Evolutionary conservation across 2,113 vertebrate species (phyloP), one percentile per base, ranked within the genome.

Genomic region (Bostrychus sinensis): DNA sequence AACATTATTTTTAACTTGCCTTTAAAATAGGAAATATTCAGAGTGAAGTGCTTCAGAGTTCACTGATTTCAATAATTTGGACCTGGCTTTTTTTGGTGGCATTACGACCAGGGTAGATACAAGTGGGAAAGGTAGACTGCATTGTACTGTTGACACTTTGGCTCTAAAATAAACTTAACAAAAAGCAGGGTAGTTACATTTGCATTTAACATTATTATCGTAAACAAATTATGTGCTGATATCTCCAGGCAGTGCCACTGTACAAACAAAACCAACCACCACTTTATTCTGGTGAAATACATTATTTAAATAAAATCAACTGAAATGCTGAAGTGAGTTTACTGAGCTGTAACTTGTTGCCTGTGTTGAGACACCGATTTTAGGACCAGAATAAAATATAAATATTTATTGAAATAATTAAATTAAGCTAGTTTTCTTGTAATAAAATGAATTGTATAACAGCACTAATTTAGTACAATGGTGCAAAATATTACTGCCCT

Each of bases 221-320:
- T 17, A 4, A 32, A 30, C 26, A 30, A 19, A 9, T 5, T 7
- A 8, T 20, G 16, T 36, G n/a, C 11, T n/a, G 25, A 30, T 10
- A 3, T 14, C 25, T 28, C n/a, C 16, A 4, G 7, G 25, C 28
- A n/a, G 23, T 55, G n/a, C 17, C 9, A 17, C 48, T 30, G 26
- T 28, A 30, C 48, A 51, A 28, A 28, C 46, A 16, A 4, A 23
- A 14, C 28, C 20, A 7, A 41, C 23, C n/a, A 4, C 36, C 0
- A 3, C 23, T 32, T 42, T 38, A 39, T 46, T 41, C 63, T 72
- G 64, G 43, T 77, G 39, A n/a, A 9, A 20, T 20, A 4, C 14
- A 41, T n/a, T 45, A 25, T 54, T n/a, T 43, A 66, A 50, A 68
- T 3, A 9, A 42, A 3, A 10, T 25, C 3, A 48, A 7, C 6